Evolutionary conservation across 2,797 vertebrate genomes (phyloP), one percentile per base, ranked within the genome.

Genomic region (Chelon auratus): DNA sequence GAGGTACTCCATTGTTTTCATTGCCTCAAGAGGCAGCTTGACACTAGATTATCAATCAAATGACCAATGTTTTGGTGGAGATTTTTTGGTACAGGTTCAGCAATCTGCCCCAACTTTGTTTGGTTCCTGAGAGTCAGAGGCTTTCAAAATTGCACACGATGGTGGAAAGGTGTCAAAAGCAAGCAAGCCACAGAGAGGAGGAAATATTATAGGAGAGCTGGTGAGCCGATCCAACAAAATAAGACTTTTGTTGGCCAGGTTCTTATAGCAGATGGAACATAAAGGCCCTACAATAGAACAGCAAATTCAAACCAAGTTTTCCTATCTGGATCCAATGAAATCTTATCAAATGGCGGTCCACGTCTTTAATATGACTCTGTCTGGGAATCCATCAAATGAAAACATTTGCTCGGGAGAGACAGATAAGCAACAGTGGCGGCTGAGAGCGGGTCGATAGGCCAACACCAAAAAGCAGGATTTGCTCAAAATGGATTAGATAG

Each of bases 401-500:
- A 88, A 86, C 75, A 63, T 87, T 78, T 81, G 73, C 74, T 71
- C 54, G 18, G 78, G 67, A 77, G 76, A 72, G 76, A 83, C 0
- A 76, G 86, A 86, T 81, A 85, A 81, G 81, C 68, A 77, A 53
- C 77, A 74, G 74, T 71, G 69, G 65, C 75, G 87, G 11, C 72
- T 36, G 60, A 53, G 67, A 60, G 70, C 74, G 2, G 89, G 84
- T 90, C 85, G 87, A 90, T 90, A 80, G 82, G 73, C 69, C 24
- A 36, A 52, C 77, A 68, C 82, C 65, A 67, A 88, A 86, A 84
- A 81, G 75, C 81, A 65, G 85, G 78, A 79, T 92, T 89, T 89
- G 75, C 82, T 89, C 87, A 75, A 63, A 89, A 87, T 77, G 83
- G 80, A 89, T 91, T 86, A 83, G 85, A 84, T 81, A 45, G 85